Evolutionary conservation across 2,113 vertebrate genomes (phyloP).

Genomic region (Lonchura striata): DNA sequence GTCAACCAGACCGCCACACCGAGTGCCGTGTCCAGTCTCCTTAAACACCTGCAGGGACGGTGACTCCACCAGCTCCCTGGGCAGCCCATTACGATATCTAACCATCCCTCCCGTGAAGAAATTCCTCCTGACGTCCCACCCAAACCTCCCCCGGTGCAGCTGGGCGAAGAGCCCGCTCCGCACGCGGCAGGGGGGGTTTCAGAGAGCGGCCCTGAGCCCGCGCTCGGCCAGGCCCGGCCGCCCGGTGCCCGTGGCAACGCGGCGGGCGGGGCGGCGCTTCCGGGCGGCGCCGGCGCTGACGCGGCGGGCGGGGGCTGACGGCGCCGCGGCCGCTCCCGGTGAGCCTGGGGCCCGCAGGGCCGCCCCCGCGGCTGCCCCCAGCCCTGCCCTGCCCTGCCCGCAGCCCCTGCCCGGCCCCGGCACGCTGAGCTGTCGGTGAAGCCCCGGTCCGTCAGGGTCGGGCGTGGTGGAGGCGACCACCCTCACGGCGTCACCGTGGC

Average conservation of each 20-base stretch:
- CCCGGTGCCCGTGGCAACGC: neutral
- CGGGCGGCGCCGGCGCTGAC: neutral
- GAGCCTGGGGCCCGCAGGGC: neutral
- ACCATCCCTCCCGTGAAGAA: neutral
- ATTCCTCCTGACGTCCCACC: neutral
- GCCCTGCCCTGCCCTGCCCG: neutral
- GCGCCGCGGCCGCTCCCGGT: conserved; percentile 11
- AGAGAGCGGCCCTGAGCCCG: neutral
- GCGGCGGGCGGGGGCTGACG: neutral
- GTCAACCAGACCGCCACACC: neutral
- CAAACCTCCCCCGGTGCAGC: neutral
- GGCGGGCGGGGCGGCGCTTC: neutral
- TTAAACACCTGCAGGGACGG: neutral
- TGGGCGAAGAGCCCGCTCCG: neutral
- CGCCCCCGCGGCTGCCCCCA: too few species aligned
- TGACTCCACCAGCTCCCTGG: neutral
- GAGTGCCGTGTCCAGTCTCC: neutral
- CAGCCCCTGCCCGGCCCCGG: neutral
- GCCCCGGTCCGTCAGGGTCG: fast-evolving
- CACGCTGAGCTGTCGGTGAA: neutral
- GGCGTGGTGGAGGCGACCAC: neutral
- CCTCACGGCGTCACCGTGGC: fast-evolving
- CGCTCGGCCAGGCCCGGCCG: too few species aligned
- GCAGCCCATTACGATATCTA: fast-evolving
- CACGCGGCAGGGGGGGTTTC: neutral